Conservation (phyloP, 2,888 invertebrate species). For the Gasteruption jaculator region DNA sequence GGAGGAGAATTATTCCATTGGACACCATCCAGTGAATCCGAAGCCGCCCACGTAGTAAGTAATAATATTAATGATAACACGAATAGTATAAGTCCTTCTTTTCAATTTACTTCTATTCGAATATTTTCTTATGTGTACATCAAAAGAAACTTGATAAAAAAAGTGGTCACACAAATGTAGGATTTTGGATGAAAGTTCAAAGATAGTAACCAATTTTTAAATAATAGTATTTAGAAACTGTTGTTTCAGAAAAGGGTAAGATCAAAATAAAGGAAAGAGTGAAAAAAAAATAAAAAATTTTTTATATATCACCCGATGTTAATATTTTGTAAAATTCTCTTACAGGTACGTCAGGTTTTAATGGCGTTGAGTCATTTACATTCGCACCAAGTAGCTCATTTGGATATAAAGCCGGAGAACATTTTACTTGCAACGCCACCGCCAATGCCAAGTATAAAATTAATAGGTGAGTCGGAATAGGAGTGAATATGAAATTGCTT, state of each 20-base stretch:
- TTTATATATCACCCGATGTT: too few relatives aligned
- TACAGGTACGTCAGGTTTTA: slow-evolving; percentile 57
- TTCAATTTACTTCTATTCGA: too few relatives aligned
- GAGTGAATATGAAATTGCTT: neutral
- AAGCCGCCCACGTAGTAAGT: slow-evolving; percentile 59
- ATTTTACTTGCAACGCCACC: slow-evolving; percentile 56
- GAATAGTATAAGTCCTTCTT: too few relatives aligned
- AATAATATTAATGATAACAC: slow-evolving; percentile 3
- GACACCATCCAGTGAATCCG: slow-evolving; percentile 55
- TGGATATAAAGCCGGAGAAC: slow-evolving; percentile 69
- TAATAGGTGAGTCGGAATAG: slow-evolving; percentile 54
- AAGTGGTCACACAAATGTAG: too few relatives aligned
- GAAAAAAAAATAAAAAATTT: slow-evolving; percentile 8
- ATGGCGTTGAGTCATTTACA: slow-evolving; percentile 62
- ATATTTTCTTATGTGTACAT: too few relatives aligned
- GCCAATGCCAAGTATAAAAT: slow-evolving; percentile 56
- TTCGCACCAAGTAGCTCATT: slow-evolving; percentile 60
- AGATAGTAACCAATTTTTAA: too few relatives aligned
- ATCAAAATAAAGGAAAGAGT: too few relatives aligned
- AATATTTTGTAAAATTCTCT: slow-evolving; percentile 11
- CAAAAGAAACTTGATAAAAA: too few relatives aligned
- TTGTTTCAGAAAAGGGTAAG: too few relatives aligned
- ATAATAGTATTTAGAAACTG: too few relatives aligned
- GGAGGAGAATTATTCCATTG: slow-evolving; percentile 66
- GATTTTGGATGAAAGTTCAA: too few relatives aligned